These are phyloP conservation scores for Propithecus deckenii DNA, from an alignment of 2,797 vertebrate genomes.

Conservation along the genomic window DNA sequence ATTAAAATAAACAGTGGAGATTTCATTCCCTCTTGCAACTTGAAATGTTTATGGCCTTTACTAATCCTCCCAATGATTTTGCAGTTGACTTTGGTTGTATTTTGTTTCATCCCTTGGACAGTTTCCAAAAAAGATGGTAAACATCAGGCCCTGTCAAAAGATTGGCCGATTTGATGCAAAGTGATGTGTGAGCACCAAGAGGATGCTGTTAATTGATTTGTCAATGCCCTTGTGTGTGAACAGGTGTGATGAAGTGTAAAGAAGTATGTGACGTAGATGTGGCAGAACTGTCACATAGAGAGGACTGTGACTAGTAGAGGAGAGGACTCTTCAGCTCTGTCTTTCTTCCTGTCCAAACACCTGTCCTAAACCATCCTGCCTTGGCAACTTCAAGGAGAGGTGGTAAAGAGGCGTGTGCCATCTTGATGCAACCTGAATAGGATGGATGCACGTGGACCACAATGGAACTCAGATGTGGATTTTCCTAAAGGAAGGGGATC, in stretches of 20 bases:
- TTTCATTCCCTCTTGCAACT: not conserved
- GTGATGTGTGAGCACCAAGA: constrained; percentile 71
- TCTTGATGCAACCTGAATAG: constrained; percentile 21
- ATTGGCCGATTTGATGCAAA: constrained; percentile 73
- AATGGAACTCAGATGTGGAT: not conserved
- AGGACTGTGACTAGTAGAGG: not conserved
- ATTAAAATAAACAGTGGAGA: too few relatives aligned
- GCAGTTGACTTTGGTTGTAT: constrained; percentile 2
- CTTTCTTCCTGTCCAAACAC: not conserved
- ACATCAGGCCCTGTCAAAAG: constrained; percentile 68
- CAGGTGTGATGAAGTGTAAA: constrained; percentile 82
- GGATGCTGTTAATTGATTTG: constrained; percentile 79
- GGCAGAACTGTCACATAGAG: constrained; percentile 74
- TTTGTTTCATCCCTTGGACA: constrained; percentile 68
- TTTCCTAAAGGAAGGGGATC: not conserved
- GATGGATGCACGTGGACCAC: not conserved
- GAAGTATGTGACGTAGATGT: constrained; percentile 75
- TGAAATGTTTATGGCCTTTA: constrained; percentile 10
- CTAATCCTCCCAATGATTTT: not conserved
- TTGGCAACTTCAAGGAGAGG: not conserved
- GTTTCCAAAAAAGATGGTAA: constrained; percentile 61
- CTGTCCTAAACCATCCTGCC: not conserved
- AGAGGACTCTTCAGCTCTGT: not conserved
- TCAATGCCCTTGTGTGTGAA: constrained; percentile 79
- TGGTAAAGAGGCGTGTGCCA: not conserved